Conservation (phyloP, 2,888 invertebrate species). For the Athalia rosae region DNA sequence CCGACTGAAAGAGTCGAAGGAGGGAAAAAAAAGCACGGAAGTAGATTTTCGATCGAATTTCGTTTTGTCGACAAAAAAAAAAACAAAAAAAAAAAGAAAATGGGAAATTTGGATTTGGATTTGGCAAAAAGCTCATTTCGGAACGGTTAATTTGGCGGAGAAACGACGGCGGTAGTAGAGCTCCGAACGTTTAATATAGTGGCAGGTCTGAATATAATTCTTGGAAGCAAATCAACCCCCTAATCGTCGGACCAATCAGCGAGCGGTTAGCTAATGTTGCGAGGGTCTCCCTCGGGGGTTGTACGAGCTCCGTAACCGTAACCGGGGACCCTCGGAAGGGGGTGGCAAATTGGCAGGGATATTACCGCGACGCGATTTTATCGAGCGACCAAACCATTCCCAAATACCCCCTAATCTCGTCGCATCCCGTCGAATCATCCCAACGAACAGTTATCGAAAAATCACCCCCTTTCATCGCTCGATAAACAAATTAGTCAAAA, state of each 20-base stretch:
- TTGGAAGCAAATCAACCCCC: constrained; percentile 62
- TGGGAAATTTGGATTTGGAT: too few species aligned
- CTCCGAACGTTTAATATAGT: not conserved
- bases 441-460: too few species aligned
- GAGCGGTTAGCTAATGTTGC: constrained; percentile 49
- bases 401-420: not conserved
- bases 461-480: too few species aligned
- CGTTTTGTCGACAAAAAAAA: not conserved
- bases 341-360: constrained; percentile 49
- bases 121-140: not conserved
- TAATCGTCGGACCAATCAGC: constrained; percentile 64
- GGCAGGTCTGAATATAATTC: constrained; percentile 5
- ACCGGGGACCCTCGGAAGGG: constrained; percentile 30
- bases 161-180: not conserved
- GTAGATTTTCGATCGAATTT: not conserved
- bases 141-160: not conserved
- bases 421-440: not conserved
- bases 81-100: too few species aligned
- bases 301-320: constrained; percentile 38
- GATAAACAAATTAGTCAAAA: too few species aligned
- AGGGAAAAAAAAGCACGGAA: too few species aligned
- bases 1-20: too few species aligned
- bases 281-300: constrained; percentile 46
- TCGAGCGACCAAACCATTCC: constrained; percentile 44
- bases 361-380: constrained; percentile 46